Percentiles rank a stretch among this genome's conserved stretches.
Conservation (phyloP, 2,888 invertebrate species). For the Dolomedes plantarius region DNA sequence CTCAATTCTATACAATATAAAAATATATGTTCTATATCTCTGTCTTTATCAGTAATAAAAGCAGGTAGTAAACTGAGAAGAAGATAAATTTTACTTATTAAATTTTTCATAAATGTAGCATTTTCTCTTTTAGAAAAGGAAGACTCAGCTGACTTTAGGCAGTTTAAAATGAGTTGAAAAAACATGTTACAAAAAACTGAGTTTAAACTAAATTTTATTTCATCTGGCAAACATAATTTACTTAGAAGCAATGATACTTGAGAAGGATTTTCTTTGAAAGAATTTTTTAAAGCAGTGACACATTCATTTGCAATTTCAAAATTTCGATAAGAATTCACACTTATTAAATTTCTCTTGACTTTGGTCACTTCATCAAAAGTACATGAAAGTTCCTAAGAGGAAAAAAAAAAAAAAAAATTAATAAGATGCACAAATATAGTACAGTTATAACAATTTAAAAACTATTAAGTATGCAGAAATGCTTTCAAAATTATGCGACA, state of each 20-base stretch:
- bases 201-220: slow-evolving; percentile 22
- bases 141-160: slow-evolving; percentile 35
- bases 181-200: slow-evolving; percentile 23
- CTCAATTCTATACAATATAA: slow-evolving; percentile 18
- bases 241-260: slow-evolving; percentile 20
- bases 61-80: slow-evolving; percentile 42
- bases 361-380: background rate
- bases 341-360: background rate
- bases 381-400: slow-evolving; percentile 33
- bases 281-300: slow-evolving; percentile 19
- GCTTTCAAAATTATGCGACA: too few relatives aligned
- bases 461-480: too few relatives aligned
- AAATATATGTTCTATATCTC: slow-evolving; percentile 17
- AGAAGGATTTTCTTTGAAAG: slow-evolving; percentile 41
- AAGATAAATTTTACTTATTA: slow-evolving; percentile 30
- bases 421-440: too few relatives aligned
- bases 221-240: background rate
- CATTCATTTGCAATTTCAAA: slow-evolving; percentile 22
- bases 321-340: background rate
- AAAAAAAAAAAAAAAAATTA: too few relatives aligned
- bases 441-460: too few relatives aligned
- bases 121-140: slow-evolving; percentile 17
- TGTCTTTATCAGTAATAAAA: background rate
- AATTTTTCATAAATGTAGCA: background rate
- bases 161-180: slow-evolving; percentile 28